A percentile compares a stretch with the other conserved stretches of the same genome.
These are phyloP conservation scores for Lytechinus variegatus DNA, from an alignment of 35 echinoderm and acorn worm species.

Conservation along the genomic window DNA sequence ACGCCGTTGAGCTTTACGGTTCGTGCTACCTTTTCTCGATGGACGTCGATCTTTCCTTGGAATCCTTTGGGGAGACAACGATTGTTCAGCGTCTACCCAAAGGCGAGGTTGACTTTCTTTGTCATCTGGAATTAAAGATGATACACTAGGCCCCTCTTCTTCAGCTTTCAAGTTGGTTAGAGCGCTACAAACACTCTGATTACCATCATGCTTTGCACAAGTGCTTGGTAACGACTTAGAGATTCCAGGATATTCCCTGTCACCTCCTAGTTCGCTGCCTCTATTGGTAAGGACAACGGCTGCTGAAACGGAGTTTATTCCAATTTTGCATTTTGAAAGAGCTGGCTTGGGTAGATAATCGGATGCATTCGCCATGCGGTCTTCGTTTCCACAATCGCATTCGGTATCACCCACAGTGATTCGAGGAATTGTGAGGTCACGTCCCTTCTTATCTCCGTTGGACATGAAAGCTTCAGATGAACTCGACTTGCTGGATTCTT, in stretches of 20 bases:
- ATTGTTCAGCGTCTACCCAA: background rate
- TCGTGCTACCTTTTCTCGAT: background rate
- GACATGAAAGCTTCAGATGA: background rate
- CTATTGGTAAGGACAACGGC: background rate
- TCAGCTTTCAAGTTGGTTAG: background rate
- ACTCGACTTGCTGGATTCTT: background rate
- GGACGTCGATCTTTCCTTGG: background rate
- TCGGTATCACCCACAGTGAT: background rate
- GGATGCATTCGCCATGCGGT: background rate
- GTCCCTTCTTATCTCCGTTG: background rate
- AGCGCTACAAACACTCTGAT: background rate
- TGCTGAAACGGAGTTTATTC: background rate
- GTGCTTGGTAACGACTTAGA: background rate
- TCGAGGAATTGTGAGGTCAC: background rate
- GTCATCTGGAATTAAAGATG: background rate
- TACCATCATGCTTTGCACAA: background rate
- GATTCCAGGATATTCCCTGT: background rate
- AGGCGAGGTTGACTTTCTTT: background rate
- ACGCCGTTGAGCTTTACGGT: background rate
- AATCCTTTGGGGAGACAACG: background rate
- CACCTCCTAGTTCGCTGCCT: background rate
- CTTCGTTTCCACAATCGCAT: background rate
- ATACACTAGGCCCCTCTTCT: background rate
- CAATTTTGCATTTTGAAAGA: background rate
- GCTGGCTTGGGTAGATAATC: background rate